Conservation (phyloP, 2,113 vertebrate species). For the Tylochromis polylepis region DNA sequence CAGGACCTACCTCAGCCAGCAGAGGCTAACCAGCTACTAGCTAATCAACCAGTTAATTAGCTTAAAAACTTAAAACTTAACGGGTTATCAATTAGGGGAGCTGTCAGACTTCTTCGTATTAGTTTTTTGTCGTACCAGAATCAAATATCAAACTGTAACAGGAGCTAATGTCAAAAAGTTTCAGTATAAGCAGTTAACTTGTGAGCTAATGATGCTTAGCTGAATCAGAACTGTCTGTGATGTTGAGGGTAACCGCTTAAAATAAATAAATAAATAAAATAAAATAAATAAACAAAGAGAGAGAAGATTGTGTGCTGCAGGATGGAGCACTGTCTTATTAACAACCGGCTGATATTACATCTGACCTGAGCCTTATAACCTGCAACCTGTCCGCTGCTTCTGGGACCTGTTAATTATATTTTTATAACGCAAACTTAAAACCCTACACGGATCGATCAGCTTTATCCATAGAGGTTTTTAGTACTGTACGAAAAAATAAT, state of each 20-base stretch:
- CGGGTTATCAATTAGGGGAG: background rate
- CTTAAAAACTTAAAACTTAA: background rate
- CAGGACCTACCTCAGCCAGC: background rate
- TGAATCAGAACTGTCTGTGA: background rate
- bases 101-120: background rate
- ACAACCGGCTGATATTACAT: background rate
- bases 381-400: background rate
- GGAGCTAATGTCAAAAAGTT: slow-evolving; percentile 20
- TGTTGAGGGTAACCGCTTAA: background rate
- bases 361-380: background rate
- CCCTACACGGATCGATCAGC: background rate
- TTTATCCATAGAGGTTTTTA: background rate
- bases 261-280: background rate
- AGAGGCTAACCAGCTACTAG: slow-evolving; percentile 10
- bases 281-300: too few relatives aligned
- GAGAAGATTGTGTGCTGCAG: background rate
- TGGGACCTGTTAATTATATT: background rate
- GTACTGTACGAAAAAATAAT: background rate
- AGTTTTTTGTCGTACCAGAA: background rate
- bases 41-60: slow-evolving; percentile 5
- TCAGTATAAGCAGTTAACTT: background rate
- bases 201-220: background rate
- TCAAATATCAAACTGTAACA: background rate
- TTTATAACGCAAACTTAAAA: background rate
- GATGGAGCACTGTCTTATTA: background rate